These are phyloP conservation scores for Phalacrocorax carbo DNA, from an alignment of 2,113 vertebrate species.

Conservation along the genomic window DNA sequence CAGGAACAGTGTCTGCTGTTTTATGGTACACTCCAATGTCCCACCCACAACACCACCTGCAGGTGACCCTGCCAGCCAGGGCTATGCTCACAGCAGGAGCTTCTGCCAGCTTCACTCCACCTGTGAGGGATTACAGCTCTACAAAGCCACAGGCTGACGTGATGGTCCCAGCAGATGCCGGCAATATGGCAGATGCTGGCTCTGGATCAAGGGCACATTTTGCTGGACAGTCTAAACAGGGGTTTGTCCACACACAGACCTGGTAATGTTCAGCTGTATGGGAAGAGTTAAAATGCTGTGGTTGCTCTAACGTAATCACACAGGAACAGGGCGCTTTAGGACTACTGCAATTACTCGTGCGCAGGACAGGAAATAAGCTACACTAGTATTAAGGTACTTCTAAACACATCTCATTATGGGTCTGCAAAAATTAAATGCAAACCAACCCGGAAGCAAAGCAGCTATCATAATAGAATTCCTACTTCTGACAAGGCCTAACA, in stretches of 20 bases:
- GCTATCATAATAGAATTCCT: background rate
- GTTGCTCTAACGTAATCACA: background rate
- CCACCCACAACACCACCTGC: background rate
- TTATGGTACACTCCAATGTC: rapidly evolving
- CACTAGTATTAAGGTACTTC: background rate
- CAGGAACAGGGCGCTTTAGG: background rate
- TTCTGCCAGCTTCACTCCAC: background rate
- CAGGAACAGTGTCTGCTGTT: background rate
- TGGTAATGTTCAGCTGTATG: background rate
- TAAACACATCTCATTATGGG: rapidly evolving
- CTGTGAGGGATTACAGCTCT: constrained; percentile 19
- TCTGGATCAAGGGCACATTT: background rate
- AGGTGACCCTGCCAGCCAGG: background rate
- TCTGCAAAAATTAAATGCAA: background rate
- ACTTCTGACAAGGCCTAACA: background rate
- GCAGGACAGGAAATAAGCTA: background rate
- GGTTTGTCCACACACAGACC: background rate
- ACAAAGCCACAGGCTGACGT: constrained; percentile 12
- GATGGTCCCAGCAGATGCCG: background rate
- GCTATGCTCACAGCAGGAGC: background rate
- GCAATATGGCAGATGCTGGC: constrained; percentile 3
- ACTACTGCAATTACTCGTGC: background rate
- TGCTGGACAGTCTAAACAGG: background rate
- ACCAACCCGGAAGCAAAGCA: background rate
- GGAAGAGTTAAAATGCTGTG: constrained; percentile 2